Evolutionary conservation across 2,113 vertebrate genomes (phyloP).

Genomic region (Empidonax traillii): DNA sequence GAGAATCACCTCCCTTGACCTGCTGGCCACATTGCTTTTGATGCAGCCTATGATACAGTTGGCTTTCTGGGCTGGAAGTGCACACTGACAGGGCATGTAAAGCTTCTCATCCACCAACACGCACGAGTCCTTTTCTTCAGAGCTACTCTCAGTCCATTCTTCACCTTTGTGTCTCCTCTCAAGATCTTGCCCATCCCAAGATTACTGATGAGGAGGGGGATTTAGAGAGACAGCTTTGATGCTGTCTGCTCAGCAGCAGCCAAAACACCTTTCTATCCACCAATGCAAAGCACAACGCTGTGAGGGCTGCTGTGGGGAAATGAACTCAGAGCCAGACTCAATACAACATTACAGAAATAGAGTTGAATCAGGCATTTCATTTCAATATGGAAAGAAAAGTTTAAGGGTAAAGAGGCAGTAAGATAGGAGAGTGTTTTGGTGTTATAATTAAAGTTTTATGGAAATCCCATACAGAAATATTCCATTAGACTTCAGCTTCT

Average conservation of each 20-base stretch:
- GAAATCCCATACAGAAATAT: not conserved
- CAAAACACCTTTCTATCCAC: not conserved
- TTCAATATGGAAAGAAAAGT: not conserved
- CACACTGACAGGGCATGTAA: not conserved
- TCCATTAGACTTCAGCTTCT: not conserved
- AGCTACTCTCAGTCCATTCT: not conserved
- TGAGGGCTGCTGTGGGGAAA: not conserved
- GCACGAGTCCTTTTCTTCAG: not conserved
- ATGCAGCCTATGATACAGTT: not conserved
- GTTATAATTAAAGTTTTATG: not conserved
- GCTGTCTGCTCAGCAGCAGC: not conserved
- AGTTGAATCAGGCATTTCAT: not conserved
- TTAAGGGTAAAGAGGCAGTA: not conserved
- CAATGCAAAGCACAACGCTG: not conserved
- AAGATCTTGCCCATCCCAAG: not conserved
- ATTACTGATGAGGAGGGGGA: not conserved
- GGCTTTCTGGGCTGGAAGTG: not conserved
- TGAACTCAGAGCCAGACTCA: not conserved
- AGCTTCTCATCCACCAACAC: not conserved
- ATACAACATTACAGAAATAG: not conserved
- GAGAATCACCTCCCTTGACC: not conserved
- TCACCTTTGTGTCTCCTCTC: not conserved
- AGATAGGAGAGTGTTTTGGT: not conserved
- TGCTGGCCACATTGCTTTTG: not conserved
- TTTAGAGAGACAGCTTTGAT: not conserved